Conservation (phyloP, 2,113 vertebrate genomes). For the Opisthocomus hoazin region DNA sequence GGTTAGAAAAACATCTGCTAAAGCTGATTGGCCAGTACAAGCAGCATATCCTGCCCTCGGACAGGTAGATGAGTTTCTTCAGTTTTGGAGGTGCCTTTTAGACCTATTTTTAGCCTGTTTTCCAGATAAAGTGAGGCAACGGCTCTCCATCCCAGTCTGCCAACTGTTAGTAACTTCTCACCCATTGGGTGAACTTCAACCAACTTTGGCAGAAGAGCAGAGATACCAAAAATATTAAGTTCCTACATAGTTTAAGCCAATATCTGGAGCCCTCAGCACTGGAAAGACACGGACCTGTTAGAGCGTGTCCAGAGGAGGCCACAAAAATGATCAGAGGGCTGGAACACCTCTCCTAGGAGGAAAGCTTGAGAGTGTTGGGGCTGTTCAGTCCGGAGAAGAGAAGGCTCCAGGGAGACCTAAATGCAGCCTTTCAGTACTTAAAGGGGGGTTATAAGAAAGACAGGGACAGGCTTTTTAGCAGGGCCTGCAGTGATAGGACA, state of each 20-base stretch:
- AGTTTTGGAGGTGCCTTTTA: neutral
- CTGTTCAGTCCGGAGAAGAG: too few species aligned
- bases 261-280: too few species aligned
- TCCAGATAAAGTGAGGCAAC: neutral
- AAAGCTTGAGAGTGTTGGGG: too few species aligned
- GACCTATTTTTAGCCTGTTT: neutral
- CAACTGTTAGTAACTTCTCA: neutral
- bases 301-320: too few species aligned
- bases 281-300: too few species aligned
- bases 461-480: too few species aligned
- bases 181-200: neutral
- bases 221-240: neutral
- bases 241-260: neutral
- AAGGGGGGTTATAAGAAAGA: too few species aligned
- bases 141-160: neutral
- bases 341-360: too few species aligned
- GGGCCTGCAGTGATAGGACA: too few species aligned
- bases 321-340: too few species aligned
- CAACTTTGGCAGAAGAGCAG: neutral
- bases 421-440: too few species aligned
- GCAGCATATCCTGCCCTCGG: neutral
- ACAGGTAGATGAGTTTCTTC: neutral
- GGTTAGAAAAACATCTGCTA: neutral
- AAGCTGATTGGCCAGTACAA: accelerated
- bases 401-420: too few species aligned